Conservation (phyloP, 2,797 vertebrate genomes). For the Falco berigora region DNA sequence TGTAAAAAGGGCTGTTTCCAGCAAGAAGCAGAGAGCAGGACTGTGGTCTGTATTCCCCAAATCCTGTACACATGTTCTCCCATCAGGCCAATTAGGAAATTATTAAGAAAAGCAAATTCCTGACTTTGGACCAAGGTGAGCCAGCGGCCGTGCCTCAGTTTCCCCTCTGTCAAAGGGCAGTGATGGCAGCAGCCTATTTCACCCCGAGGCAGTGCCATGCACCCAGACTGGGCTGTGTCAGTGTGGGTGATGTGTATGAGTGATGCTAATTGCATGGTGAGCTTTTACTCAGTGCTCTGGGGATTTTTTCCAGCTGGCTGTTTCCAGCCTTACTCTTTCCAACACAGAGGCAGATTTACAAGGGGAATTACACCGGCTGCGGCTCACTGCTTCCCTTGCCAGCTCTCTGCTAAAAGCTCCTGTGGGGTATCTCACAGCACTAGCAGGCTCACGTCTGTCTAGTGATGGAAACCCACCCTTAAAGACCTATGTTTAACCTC, state of each 20-base stretch:
- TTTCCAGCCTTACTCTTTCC: not conserved
- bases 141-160: not conserved
- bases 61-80: not conserved
- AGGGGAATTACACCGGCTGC: not conserved
- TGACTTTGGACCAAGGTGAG: not conserved
- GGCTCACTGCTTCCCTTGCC: not conserved
- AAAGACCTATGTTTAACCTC: not conserved
- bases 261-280: not conserved
- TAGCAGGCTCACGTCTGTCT: not conserved
- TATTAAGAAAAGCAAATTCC: not conserved
- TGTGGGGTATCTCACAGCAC: fast-evolving
- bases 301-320: not conserved
- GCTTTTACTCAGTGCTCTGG: not conserved
- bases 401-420: not conserved
- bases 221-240: fast-evolving
- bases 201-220: not conserved
- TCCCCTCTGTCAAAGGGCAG: not conserved
- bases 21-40: not conserved
- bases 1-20: not conserved
- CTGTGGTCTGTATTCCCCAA: not conserved
- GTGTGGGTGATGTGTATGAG: fast-evolving
- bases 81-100: not conserved
- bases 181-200: not conserved
- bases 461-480: not conserved
- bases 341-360: not conserved